Base-by-base conservation (phyloP, 1,140 invertebrate species). In the Oreohelix idahoensis region DNA sequence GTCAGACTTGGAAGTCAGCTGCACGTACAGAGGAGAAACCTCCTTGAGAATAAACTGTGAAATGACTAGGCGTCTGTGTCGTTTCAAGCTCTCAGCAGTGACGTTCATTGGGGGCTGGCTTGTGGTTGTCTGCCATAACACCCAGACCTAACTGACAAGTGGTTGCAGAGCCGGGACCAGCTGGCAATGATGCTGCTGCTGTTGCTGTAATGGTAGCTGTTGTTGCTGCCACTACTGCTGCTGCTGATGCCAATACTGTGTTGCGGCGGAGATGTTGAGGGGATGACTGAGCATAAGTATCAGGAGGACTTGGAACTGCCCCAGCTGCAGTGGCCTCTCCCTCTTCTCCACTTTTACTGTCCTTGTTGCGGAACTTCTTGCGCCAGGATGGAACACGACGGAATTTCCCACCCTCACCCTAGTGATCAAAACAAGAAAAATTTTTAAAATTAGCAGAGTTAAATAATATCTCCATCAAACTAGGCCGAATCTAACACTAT, bases 301-400 rank as follows among this genome's bases (percentile, higher is more conserved):
- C 83, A 20, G 69, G 49, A n/a, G 79, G 39, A 38, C 74, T 80
- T 35, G 45, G 71, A 4, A 86, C 77, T 66, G 83, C 86, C 35
- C 81, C 83, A 26, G 85, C 69, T 39, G 81, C 85, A 17, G 77
- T 79, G 36, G 79, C 80, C 36, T 86, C 88, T 29, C 83, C 88
- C 35, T 87, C 89, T 36, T 87, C 88, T 36, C 88, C 86, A 26
- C 87, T 87, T 77, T 86, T 88, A 71, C 84, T 86, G 42, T 91
- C 91, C 81, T 91, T 92, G 66, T 81, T 87, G 49, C 90, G 84
- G 86, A 92, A 92, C 79, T 92, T 92, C 81, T 92, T 92, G 63
- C 91, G 86, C 91, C 91, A 92, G 49, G 91, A 92, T 81, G 91
- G 91, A 79, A 88, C 90, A 82, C 91, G 86, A 71, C 89, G 88